Evolutionary conservation across 2,888 invertebrate species (phyloP).

Genomic region (Drosophila pseudotakahashii): DNA sequence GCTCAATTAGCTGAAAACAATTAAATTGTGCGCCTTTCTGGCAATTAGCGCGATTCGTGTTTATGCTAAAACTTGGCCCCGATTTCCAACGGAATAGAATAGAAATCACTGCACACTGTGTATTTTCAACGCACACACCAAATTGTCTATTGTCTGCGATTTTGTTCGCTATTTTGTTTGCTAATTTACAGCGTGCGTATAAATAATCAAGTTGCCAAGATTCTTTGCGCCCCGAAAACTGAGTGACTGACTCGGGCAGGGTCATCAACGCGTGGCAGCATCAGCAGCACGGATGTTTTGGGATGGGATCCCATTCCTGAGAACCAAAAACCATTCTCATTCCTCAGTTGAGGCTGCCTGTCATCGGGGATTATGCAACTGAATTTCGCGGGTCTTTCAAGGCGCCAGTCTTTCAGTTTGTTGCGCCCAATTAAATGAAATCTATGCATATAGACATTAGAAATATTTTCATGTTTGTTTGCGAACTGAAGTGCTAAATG

Average conservation of each 20-base stretch:
- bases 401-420: slow-evolving; percentile 24
- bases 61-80: slow-evolving; percentile 67
- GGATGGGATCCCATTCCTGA: slow-evolving; percentile 6
- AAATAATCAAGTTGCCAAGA: slow-evolving; percentile 70
- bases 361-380: slow-evolving; percentile 69
- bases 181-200: slow-evolving; percentile 77
- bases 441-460: slow-evolving; percentile 55
- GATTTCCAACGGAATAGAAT: slow-evolving; percentile 44
- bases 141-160: slow-evolving; percentile 31
- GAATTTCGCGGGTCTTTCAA: slow-evolving; percentile 32
- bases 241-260: slow-evolving; percentile 57
- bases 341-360: slow-evolving; percentile 57
- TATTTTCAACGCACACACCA: slow-evolving; percentile 14
- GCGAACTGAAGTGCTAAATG: slow-evolving; percentile 61
- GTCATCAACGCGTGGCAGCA: slow-evolving; percentile 72
- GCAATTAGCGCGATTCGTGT: slow-evolving; percentile 69
- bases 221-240: not conserved
- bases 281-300: slow-evolving; percentile 21
- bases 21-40: slow-evolving; percentile 36
- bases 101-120: slow-evolving; percentile 29
- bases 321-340: not conserved
- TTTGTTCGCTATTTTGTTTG: slow-evolving; percentile 34
- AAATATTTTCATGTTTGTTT: slow-evolving; percentile 37
- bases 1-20: slow-evolving; percentile 48
- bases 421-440: slow-evolving; percentile 64